Base-by-base conservation (phyloP, 2,113 vertebrate genomes). In the Triplophysa siluroides region DNA sequence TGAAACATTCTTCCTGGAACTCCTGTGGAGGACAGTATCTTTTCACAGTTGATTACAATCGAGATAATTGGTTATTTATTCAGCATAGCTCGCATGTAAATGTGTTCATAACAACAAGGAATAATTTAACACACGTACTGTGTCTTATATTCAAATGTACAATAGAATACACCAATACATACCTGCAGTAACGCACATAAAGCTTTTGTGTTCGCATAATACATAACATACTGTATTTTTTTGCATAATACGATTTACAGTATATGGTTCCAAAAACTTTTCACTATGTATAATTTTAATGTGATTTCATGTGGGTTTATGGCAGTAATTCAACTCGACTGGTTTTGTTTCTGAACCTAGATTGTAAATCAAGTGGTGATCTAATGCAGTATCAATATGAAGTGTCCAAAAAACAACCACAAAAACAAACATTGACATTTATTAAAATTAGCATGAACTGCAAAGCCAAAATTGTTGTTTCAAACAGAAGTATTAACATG, bases 41-140 rank as follows among this genome's bases (percentile, higher is more conserved):
- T 52, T 61, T 54, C 60, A 72, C 60, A 19, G 21, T 66, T 82
- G 29, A 90, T 90, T 90, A 87, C 82, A 87, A 88, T 84, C 78
- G 69, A 83, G 45, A 33, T 81, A 68, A 84, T 89, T 78, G 83
- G 89, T 92, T 91, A 90, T 89, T 87, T 85, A 91, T 92, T 88
- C 90, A 85, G 75, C 66, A 85, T 87, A 86, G 86, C 85, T 90
- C 89, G 89, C 91, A 87, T 90, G 89, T 89, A 87, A 83, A 88
- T 85, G 45, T 86, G 82, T 78, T 84, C 81, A 83, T 91, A 86
- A 92, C 89, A 85, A 88, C 87, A 77, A 81, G 83, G 89, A 92
- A 92, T 92, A 90, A 93, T 92, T 90, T 86, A 93, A 89, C 86
- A 89, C 86, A 84, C 86, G 69, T 86, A 83, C 87, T 89, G 86